A percentile compares a stretch with the other conserved stretches of the same genome.
These are phyloP conservation scores for Nasonia longicornis DNA, from an alignment of 1,140 invertebrate genomes.

Conservation along the genomic window DNA sequence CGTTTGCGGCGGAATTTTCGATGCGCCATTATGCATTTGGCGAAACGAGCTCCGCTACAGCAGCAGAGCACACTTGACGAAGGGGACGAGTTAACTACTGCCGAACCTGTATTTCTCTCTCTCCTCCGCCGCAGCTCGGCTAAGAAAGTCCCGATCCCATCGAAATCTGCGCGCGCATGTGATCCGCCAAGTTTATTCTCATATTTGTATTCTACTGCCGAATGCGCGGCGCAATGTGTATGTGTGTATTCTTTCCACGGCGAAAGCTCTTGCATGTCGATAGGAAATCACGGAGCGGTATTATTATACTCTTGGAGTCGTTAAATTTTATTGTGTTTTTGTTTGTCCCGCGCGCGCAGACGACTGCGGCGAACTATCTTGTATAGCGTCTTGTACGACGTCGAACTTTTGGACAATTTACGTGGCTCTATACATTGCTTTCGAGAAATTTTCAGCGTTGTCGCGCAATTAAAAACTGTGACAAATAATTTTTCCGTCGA, in stretches of 20 bases:
- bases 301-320: background rate
- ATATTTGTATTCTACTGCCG: constrained; percentile 22
- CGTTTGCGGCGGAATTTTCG: constrained; percentile 31
- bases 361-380: background rate
- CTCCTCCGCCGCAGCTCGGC: background rate
- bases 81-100: constrained; percentile 33
- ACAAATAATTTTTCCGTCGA: background rate
- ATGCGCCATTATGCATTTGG: constrained; percentile 40
- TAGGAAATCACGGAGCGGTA: constrained; percentile 3
- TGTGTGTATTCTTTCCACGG: background rate
- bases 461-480: too few relatives aligned
- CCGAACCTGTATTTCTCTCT: constrained; percentile 21
- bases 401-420: background rate
- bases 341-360: background rate
- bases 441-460: background rate
- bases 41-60: constrained; percentile 16
- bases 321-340: constrained; percentile 39
- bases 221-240: background rate
- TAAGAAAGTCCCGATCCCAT: constrained; percentile 19
- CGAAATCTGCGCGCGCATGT: background rate
- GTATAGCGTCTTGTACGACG: background rate
- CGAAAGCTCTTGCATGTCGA: background rate
- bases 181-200: background rate
- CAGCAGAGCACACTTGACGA: background rate
- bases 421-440: background rate